Evolutionary conservation across 2,888 invertebrate species (phyloP).

Genomic region (Trichopria drosophilae): DNA sequence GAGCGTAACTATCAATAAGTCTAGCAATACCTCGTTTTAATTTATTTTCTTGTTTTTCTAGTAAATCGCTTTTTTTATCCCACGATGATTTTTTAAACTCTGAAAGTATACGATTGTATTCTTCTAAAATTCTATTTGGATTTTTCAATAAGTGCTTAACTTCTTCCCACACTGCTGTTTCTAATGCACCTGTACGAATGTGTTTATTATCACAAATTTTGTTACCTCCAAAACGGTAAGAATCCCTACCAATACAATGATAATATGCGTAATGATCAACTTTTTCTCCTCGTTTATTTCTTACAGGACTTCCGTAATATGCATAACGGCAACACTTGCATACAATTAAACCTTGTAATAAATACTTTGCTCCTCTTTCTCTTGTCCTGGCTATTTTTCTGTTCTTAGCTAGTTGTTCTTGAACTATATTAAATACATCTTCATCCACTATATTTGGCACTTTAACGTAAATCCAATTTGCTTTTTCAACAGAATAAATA

Average conservation of each 20-base stretch:
- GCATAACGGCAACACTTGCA: slow-evolving; percentile 11
- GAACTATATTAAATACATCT: slow-evolving; percentile 14
- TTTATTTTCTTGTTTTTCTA: slow-evolving; percentile 8
- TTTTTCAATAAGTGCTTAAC: no score
- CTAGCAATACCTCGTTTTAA: slow-evolving; percentile 6
- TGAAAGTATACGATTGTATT: no score
- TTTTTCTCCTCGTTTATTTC: no score
- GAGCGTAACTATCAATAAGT: slow-evolving; percentile 9
- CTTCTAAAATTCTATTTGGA: no score
- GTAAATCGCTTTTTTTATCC: no score
- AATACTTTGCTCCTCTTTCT: slow-evolving; percentile 8
- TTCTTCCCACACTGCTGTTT: no score
- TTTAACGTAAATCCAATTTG: slow-evolving; percentile 11
- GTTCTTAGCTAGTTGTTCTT: slow-evolving; percentile 13
- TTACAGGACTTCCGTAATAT: not conserved
- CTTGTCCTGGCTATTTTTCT: slow-evolving; percentile 14
- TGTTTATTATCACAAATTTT: no score
- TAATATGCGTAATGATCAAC: not conserved
- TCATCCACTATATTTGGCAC: slow-evolving; percentile 13
- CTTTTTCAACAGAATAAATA: slow-evolving; percentile 11
- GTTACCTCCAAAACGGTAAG: not conserved
- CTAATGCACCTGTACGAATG: slow-evolving; percentile 10
- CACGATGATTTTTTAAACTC: no score
- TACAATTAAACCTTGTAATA: slow-evolving; percentile 15
- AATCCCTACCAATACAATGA: not conserved